Percentiles rank a stretch among this genome's conserved stretches.
Evolutionary conservation across 35 echinoderm and acorn worm genomes (phyloP).

Genomic region (Hemicentrotus pulcherrimus): DNA sequence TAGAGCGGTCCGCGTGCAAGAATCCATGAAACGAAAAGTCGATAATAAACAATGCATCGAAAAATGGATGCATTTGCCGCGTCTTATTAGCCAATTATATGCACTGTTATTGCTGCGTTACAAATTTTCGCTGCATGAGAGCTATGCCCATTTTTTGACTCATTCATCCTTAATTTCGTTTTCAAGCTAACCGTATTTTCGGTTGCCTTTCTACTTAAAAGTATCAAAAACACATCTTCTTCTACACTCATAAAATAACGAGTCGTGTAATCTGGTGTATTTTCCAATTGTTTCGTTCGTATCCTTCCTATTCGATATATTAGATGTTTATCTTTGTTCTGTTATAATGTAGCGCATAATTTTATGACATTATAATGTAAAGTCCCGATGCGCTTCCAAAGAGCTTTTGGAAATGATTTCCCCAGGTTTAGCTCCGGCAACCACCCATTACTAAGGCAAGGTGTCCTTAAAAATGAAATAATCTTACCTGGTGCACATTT

Average conservation of each 20-base stretch:
- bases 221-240: too few species aligned
- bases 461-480: too few species aligned
- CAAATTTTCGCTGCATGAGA: neutral
- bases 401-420: too few species aligned
- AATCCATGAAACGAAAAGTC: neutral
- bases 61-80: neutral
- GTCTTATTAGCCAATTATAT: conserved; percentile 3
- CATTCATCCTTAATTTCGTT: neutral
- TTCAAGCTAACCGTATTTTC: neutral
- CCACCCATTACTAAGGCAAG: too few species aligned
- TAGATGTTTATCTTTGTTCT: too few species aligned
- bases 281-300: neutral
- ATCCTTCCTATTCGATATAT: too few species aligned
- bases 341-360: too few species aligned
- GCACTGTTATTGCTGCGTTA: neutral
- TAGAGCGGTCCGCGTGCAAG: neutral
- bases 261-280: neutral
- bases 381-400: too few species aligned
- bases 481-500: too few species aligned
- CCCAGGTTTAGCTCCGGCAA: too few species aligned
- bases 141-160: neutral
- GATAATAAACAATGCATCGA: neutral
- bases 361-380: too few species aligned
- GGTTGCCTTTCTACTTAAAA: neutral
- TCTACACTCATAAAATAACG: too few species aligned